Percentiles rank a stretch among this genome's conserved stretches.
Evolutionary conservation across 2,113 vertebrate species (phyloP).

Genomic region (Psilopogon haemacephalus): DNA sequence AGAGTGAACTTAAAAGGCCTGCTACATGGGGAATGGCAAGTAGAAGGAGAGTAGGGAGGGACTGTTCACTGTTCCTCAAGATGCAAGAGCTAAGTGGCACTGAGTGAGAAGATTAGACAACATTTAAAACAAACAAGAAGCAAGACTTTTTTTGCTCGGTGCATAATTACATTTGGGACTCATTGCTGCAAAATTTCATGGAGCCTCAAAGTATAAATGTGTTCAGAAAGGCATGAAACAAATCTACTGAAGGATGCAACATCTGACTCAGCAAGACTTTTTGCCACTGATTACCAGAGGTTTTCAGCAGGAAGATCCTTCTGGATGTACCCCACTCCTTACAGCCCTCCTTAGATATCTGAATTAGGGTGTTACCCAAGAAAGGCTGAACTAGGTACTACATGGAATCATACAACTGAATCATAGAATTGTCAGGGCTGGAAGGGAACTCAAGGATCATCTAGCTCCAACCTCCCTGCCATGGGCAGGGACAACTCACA

Average conservation of each 20-base stretch:
- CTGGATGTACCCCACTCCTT: neutral
- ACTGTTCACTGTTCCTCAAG: neutral
- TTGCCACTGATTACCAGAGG: neutral
- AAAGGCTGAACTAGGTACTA: neutral
- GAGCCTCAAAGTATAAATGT: neutral
- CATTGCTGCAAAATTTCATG: neutral
- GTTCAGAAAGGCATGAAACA: constrained; percentile 7
- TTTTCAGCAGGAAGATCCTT: neutral
- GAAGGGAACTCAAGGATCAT: too few relatives aligned
- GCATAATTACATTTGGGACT: neutral
- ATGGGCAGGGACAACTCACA: too few relatives aligned
- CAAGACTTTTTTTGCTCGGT: neutral
- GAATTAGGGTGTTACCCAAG: neutral
- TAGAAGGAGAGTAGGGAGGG: neutral
- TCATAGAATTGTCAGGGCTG: too few relatives aligned
- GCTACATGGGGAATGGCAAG: neutral
- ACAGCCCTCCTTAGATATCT: neutral
- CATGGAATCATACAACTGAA: too few relatives aligned
- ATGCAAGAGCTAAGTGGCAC: neutral
- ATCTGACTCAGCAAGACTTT: neutral
- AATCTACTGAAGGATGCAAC: neutral
- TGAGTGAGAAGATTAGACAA: neutral
- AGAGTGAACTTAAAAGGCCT: neutral
- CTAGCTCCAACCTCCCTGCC: too few relatives aligned
- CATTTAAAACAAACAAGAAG: neutral